These are phyloP conservation scores for Mobula birostris DNA, from an alignment of 2,113 vertebrate genomes.

Conservation along the genomic window DNA sequence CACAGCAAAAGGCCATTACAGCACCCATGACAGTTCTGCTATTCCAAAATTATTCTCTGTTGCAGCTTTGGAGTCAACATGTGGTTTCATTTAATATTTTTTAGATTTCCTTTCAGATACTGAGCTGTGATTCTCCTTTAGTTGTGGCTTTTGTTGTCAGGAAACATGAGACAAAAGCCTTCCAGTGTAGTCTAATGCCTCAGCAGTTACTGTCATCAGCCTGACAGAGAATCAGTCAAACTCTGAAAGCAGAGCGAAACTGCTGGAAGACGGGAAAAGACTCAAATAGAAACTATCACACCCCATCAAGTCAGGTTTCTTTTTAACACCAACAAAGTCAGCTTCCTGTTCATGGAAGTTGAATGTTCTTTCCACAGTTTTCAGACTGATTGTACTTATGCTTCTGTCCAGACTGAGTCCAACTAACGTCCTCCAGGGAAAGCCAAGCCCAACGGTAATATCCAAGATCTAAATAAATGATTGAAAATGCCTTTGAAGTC, in stretches of 20 bases:
- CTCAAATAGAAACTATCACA: background rate
- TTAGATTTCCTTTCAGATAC: background rate
- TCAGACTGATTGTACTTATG: background rate
- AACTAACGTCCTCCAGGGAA: background rate
- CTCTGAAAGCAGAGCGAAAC: background rate
- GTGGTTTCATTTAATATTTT: background rate
- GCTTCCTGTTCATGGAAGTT: background rate
- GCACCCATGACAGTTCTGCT: background rate
- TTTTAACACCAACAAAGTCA: background rate
- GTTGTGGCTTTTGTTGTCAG: background rate
- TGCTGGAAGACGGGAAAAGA: background rate
- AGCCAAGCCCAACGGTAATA: background rate
- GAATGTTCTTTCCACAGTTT: background rate
- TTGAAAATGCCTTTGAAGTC: background rate
- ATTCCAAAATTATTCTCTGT: background rate
- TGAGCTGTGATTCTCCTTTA: background rate
- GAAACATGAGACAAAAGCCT: background rate
- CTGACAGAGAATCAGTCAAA: background rate
- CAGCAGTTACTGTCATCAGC: slow-evolving; percentile 13
- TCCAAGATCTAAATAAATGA: background rate
- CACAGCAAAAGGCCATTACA: background rate
- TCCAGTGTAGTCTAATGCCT: background rate
- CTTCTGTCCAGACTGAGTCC: background rate
- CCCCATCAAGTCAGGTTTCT: background rate
- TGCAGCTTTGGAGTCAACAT: background rate